phyloP scores from a whole-genome alignment of 2,888 invertebrate species.

The Calliopum simillimum region DNA sequence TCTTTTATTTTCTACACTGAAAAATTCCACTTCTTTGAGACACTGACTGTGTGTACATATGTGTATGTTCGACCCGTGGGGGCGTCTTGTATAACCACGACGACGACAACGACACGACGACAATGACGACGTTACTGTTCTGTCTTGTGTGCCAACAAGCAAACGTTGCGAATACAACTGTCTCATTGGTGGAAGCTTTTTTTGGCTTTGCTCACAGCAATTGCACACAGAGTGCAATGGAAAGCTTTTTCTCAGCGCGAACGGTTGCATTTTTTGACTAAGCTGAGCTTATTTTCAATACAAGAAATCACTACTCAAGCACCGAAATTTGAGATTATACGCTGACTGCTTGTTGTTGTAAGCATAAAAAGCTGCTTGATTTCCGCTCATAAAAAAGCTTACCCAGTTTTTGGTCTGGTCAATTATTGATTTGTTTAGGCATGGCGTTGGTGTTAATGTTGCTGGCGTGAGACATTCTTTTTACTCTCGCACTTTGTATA shows the following conservation, averaged over 20 bases:
- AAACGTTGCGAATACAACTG: constrained; percentile 65
- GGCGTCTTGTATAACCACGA: constrained; percentile 25
- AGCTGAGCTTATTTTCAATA: not conserved
- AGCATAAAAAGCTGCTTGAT: constrained; percentile 25
- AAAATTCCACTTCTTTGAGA: constrained; percentile 1
- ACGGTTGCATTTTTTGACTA: constrained; percentile 35
- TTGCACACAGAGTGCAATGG: constrained; percentile 28
- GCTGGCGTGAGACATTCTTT: not conserved
- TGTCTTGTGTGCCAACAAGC: constrained; percentile 26
- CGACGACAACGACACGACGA: constrained; percentile 11
- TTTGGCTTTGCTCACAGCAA: constrained; percentile 35
- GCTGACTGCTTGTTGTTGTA: not conserved
- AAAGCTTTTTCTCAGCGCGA: constrained; percentile 41
- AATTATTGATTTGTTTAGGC: constrained; percentile 28
- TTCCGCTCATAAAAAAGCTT: constrained; percentile 21
- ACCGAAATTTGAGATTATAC: not conserved
- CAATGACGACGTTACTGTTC: not conserved
- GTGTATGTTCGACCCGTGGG: constrained; percentile 1
- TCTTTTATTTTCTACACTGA: constrained; percentile 9
- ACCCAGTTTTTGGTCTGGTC: not conserved
- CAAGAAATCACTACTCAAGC: not conserved
- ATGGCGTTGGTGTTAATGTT: constrained; percentile 5
- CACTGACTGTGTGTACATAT: not conserved
- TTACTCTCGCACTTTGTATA: not conserved
- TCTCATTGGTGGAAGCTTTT: constrained; percentile 59